Base-by-base conservation (phyloP, 2,888 invertebrate species). In the Amitus sp. region DNA sequence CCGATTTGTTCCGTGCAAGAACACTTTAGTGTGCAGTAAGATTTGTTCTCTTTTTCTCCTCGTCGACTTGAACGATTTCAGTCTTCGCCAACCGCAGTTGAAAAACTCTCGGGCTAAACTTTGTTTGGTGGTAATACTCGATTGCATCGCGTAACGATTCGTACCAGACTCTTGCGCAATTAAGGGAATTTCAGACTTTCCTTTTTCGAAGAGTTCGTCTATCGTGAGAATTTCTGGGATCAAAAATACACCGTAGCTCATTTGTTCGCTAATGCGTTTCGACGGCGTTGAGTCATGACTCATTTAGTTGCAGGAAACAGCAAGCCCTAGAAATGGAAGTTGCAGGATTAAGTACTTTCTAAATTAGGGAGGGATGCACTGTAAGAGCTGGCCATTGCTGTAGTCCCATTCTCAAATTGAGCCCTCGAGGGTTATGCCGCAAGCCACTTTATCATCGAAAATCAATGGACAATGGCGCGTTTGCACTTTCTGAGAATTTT, bases 341-440 rank as follows among this genome's bases (percentile, higher is more conserved):
- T 49, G 47, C 50, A 27, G 55, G 48, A 47, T 61, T 55, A 57
- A 49, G 56, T 48, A 60, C 50, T 57, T 47, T 54, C 51, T 46
- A 60, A 60, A 50, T 51, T 49, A 40, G 33, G 49, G 48, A 34
- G 54, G 54, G 46, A 49, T 48, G 52, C 23, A 17, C 30, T 45
- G 13, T 47, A 39, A 43, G 47, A 47, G 39, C 33, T 40, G 17
- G 47, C 42, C 33, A 53, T 48, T 47, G 45, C n/a, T n/a, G n/a
- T n/a, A n/a, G n/a, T 60, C 66, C 60, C 57, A 62, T 67, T 67
- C 64, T 59, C 62, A 68, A 72, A 74, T 73, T 73, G 70, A 67
- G 59, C 72, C 68, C 67, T 46, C 20, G 62, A 67, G 72, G 63
- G 66, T 68, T 64, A 62, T 65, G 59, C 57, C 56, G 61, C 62